Percentiles rank a stretch among this genome's conserved stretches.
phyloP scores from a whole-genome alignment of 2,888 invertebrate genomes.

The Flexamia atlantica region DNA sequence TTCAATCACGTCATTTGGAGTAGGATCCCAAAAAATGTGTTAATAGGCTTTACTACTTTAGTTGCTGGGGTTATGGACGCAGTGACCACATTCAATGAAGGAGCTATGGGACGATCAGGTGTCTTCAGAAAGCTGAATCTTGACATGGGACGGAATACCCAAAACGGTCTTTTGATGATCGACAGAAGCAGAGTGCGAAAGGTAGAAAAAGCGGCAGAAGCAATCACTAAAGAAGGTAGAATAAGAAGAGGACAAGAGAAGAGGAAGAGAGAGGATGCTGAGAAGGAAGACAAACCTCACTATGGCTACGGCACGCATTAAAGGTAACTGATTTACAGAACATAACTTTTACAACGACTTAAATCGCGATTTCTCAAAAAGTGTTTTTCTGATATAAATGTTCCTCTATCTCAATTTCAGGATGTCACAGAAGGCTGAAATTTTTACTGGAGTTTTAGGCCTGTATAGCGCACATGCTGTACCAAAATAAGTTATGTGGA shows the following conservation, averaged over 20 bases:
- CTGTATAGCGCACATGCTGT: no score
- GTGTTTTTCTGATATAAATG: background rate
- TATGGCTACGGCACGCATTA: constrained; percentile 25
- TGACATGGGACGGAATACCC: constrained; percentile 4
- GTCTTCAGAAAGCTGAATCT: constrained; percentile 18
- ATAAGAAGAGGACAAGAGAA: constrained; percentile 15
- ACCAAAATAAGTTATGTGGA: no score
- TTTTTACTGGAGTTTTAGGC: background rate
- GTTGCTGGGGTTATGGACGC: constrained; percentile 46
- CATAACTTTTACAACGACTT: background rate
- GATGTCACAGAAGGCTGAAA: background rate
- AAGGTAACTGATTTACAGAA: background rate
- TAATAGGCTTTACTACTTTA: constrained; percentile 39
- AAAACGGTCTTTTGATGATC: constrained; percentile 36
- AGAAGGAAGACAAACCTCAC: constrained; percentile 27
- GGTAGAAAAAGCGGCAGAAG: constrained; percentile 34
- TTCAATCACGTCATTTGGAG: constrained; percentile 48
- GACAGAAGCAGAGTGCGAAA: constrained; percentile 8
- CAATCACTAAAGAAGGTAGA: constrained; percentile 34
- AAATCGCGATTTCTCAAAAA: background rate
- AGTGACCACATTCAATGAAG: constrained; percentile 28
- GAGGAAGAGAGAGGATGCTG: background rate
- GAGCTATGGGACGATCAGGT: background rate
- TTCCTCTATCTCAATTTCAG: background rate
- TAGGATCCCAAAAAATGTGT: constrained; percentile 18